Conservation (phyloP, 2,113 vertebrate genomes). For the Pituophis catenifer region DNA sequence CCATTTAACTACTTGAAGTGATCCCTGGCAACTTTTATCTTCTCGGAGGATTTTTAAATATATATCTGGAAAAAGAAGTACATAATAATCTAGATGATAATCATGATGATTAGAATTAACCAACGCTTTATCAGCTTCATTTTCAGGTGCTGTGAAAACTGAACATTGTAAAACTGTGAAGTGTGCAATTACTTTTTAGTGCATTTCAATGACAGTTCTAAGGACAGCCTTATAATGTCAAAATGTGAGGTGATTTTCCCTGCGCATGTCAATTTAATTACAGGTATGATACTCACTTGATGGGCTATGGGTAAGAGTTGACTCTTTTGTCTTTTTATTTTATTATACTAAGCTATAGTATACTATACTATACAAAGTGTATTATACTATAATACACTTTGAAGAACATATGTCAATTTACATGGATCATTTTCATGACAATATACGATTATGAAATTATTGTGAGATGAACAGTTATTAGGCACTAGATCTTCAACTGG, state of each 20-base stretch:
- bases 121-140: slow-evolving; percentile 45
- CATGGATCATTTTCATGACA: neutral
- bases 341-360: neutral
- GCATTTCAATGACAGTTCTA: slow-evolving; percentile 31
- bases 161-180: slow-evolving; percentile 29
- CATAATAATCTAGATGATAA: slow-evolving; percentile 30
- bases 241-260: slow-evolving; percentile 32
- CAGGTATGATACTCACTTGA: neutral
- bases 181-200: slow-evolving; percentile 30
- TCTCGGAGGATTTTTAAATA: slow-evolving; percentile 75
- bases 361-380: no score
- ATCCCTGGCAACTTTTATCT: slow-evolving; percentile 75
- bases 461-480: neutral
- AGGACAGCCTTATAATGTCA: neutral
- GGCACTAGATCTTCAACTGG: no score
- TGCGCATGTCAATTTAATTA: neutral
- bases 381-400: neutral
- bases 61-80: slow-evolving; percentile 58
- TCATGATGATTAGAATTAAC: slow-evolving; percentile 41
- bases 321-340: neutral
- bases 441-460: neutral
- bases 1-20: slow-evolving; percentile 74
- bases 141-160: slow-evolving; percentile 32
- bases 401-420: neutral
- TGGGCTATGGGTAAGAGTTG: neutral